Evolutionary conservation across 2,888 invertebrate genomes (phyloP), one percentile per base, ranked within the genome.

Genomic region (Thymelicus sylvestris): DNA sequence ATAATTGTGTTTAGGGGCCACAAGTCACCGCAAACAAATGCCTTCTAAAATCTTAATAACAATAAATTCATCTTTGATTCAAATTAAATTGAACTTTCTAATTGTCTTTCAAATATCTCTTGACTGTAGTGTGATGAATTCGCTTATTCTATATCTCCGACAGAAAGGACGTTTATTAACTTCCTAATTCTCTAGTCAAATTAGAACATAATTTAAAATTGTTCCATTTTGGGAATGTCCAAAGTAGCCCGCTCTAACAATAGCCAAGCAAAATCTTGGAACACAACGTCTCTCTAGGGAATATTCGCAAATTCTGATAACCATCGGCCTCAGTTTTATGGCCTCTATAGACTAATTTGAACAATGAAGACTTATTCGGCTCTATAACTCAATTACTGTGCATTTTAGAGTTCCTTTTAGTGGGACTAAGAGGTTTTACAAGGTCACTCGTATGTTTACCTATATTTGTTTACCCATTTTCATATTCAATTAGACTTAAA

Each of bases 261-360:
- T 50, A 57, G 15, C 69, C 19, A n/a, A 55, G 52, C 47, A 39
- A 60, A 65, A 50, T 61, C 65, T 61, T 38, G 44, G n/a, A 52
- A 61, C 15, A 52, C 60, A 71, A 71, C 44, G 70, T 41, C 15
- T 61, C 70, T 66, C 70, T 6, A 1, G 69, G 60, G 65, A 65
- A 48, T 47, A 48, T 65, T 59, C 64, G 39, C 59, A 50, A 70
- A 70, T 65, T 70, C 69, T 70, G 69, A 70, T 70, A 70, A 69
- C 63, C 69, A 69, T 64, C 44, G 64, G 47, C 64, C 69, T 39
- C 65, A 70, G 69, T 59, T 70, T 70, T 65, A 70, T 60, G 59
- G 64, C 69, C 69, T 41, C 69, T 65, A 12, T 50, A 59, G 69
- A 71, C 50, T 61, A 61, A 70, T 70, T 70, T 65, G 39, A 64